Percentiles rank a stretch among this genome's conserved stretches.
Evolutionary conservation across 23 tunicate genomes (phyloP).

Genomic region (Oikopleura albicans): DNA sequence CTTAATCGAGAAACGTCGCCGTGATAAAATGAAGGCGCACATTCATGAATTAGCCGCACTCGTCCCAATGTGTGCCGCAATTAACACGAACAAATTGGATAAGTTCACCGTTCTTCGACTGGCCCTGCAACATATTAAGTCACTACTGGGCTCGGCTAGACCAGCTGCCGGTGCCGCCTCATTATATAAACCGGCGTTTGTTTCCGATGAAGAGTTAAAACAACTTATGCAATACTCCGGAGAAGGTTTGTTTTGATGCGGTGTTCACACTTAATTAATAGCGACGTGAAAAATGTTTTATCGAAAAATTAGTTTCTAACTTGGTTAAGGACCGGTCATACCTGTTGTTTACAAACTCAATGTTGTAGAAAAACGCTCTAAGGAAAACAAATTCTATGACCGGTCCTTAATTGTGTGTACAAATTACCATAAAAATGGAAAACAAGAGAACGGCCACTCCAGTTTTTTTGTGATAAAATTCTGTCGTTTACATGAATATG

Average conservation of each 20-base stretch:
- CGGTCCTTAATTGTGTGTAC: too few species aligned
- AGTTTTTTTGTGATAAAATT: too few species aligned
- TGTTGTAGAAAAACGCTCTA: too few species aligned
- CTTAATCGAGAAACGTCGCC: neutral
- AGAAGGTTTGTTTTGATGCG: neutral
- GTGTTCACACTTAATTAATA: too few species aligned
- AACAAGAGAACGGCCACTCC: too few species aligned
- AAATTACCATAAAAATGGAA: too few species aligned
- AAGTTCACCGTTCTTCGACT: neutral
- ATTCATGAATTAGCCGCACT: constrained; percentile 13
- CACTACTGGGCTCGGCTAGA: neutral
- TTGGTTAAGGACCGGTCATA: too few species aligned
- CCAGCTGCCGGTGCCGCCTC: constrained; percentile 17
- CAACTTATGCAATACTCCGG: neutral
- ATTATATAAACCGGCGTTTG: neutral
- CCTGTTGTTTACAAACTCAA: too few species aligned
- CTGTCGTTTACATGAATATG: too few species aligned
- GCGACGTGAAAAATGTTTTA: too few species aligned
- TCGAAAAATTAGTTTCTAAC: too few species aligned
- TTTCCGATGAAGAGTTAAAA: constrained; percentile 9
- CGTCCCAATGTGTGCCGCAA: constrained; percentile 16
- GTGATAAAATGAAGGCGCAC: constrained; percentile 14
- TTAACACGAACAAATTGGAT: constrained; percentile 11
- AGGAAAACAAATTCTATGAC: too few species aligned
- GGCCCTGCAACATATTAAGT: constrained; percentile 5